A percentile compares a stretch with the other conserved stretches of the same genome.
phyloP scores from a whole-genome alignment of 2,113 vertebrate genomes.

The Colius striatus region DNA sequence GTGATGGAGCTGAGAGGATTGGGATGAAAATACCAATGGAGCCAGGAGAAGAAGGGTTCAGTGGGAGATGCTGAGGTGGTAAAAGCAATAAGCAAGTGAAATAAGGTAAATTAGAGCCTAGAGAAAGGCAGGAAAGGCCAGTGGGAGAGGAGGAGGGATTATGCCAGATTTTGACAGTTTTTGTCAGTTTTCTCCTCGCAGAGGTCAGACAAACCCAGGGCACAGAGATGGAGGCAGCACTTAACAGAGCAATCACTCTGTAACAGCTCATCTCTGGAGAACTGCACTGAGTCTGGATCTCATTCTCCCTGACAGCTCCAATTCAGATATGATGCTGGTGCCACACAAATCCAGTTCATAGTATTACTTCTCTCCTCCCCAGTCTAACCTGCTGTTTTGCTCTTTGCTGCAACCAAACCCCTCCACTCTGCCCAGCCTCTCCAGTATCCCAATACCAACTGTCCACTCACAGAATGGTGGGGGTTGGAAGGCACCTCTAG shows the following conservation, averaged over 20 bases:
- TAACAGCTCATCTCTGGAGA: slow-evolving; percentile 6
- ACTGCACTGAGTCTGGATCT: neutral
- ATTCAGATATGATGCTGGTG: slow-evolving; percentile 13
- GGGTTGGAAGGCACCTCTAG: too few relatives aligned
- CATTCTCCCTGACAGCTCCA: slow-evolving; percentile 37
- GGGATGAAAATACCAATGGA: neutral
- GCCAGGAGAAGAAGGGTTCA: neutral
- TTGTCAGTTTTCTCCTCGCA: neutral
- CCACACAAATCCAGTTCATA: neutral
- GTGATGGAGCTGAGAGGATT: neutral
- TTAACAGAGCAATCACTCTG: neutral
- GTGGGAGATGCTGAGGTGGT: neutral
- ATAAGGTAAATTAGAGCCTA: neutral
- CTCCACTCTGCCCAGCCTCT: neutral
- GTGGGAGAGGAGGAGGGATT: neutral
- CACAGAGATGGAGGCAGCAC: neutral
- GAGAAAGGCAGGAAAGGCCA: neutral
- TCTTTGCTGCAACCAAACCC: neutral
- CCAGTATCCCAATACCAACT: neutral
- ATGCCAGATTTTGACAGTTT: neutral
- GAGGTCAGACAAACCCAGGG: neutral
- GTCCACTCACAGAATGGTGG: too few relatives aligned
- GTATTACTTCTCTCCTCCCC: neutral
- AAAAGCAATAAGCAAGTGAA: neutral
- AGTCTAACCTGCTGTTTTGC: neutral